Conservation (phyloP, 1,140 invertebrate genomes). For the Saccostrea glomerata region DNA sequence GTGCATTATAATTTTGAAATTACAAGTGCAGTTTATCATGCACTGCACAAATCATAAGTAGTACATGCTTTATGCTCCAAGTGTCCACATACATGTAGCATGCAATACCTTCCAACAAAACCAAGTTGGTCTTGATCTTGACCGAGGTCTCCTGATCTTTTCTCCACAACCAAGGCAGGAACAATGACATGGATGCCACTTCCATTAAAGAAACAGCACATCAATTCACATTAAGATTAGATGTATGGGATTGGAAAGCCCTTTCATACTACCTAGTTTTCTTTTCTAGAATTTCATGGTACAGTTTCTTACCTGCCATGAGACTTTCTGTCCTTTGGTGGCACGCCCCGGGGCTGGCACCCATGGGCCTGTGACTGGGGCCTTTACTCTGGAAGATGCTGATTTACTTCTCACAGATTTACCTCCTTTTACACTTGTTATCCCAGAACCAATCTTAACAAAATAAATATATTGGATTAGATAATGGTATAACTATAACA, state of each 20-base stretch:
- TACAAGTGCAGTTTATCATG: neutral
- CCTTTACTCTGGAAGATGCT: constrained; percentile 65
- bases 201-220: neutral
- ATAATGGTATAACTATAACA: neutral
- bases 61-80: neutral
- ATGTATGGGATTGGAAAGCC: neutral
- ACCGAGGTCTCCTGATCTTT: neutral
- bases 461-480: neutral
- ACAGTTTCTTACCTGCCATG: constrained; percentile 76
- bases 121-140: constrained; percentile 10
- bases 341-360: constrained; percentile 76
- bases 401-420: constrained; percentile 40
- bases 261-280: neutral
- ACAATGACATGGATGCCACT: neutral
- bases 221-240: neutral
- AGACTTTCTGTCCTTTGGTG: constrained; percentile 69
- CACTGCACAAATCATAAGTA: constrained; percentile 4
- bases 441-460: constrained; percentile 37
- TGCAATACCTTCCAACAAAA: constrained; percentile 38
- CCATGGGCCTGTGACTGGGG: constrained; percentile 73
- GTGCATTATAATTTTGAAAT: neutral
- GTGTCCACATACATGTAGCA: constrained; percentile 22
- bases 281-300: neutral
- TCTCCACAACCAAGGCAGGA: constrained; percentile 15
- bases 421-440: constrained; percentile 36